phyloP scores from a whole-genome alignment of 2,888 invertebrate genomes.

The Elegia similella region DNA sequence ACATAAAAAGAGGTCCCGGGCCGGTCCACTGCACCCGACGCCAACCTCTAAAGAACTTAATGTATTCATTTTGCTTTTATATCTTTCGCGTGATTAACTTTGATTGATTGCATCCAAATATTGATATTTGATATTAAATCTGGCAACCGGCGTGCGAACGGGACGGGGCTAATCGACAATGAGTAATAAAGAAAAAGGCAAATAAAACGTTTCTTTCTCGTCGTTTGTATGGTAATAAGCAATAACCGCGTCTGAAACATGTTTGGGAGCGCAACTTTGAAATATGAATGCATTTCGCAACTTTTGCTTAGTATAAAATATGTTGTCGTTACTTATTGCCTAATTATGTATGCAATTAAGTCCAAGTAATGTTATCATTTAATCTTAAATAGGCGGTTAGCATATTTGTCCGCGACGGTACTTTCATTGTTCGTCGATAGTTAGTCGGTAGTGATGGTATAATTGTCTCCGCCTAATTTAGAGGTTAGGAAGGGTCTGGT shows the following conservation, averaged over 20 bases:
- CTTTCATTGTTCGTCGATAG: conserved; percentile 3
- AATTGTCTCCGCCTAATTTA: conserved; percentile 47
- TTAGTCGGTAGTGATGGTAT: conserved; percentile 19
- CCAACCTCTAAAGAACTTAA: conserved; percentile 64
- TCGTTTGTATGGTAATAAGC: conserved; percentile 52
- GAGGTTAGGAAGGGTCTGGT: conserved; percentile 52
- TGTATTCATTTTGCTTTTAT: conserved; percentile 78
- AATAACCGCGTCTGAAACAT: conserved; percentile 44
- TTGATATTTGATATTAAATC: conserved; percentile 73
- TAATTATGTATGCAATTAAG: conserved; percentile 14
- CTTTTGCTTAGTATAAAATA: conserved; percentile 9
- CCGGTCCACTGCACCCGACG: conserved; percentile 61
- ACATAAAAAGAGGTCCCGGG: conserved; percentile 57
- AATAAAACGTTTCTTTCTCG: conserved; percentile 30
- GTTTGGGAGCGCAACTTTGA: conserved; percentile 43
- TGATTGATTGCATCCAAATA: conserved; percentile 80
- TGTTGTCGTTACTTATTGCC: conserved; percentile 14
- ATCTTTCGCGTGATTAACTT: conserved; percentile 80
- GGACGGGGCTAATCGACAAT: conserved; percentile 35
- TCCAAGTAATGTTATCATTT: conserved; percentile 4
- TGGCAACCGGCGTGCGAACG: conserved; percentile 42
- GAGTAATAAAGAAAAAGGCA: conserved; percentile 32
- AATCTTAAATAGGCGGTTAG: conserved; percentile 6
- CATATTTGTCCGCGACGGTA: conserved; percentile 5
- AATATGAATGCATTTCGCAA: conserved; percentile 21